A percentile compares a stretch with the other conserved stretches of the same genome.
Conservation (phyloP, 2,888 invertebrate genomes). For the Rhimphoctona megacephalus region DNA sequence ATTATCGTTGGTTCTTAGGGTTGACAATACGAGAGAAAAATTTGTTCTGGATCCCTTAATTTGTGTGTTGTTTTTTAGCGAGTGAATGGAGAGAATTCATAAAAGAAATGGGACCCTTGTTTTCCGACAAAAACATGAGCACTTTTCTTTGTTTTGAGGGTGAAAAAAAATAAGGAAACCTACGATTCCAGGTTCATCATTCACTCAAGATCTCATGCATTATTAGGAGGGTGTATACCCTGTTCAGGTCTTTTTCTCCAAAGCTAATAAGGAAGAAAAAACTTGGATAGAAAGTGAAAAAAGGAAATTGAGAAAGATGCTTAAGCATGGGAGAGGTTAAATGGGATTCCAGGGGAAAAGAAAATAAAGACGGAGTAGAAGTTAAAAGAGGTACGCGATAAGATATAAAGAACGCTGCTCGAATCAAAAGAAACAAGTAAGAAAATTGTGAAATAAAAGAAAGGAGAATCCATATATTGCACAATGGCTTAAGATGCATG, state of each 20-base stretch:
- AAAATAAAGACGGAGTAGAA: not conserved
- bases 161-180: not conserved
- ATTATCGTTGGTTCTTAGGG: not conserved
- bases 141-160: not conserved
- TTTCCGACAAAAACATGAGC: not conserved
- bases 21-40: not conserved
- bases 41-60: not conserved
- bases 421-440: not conserved
- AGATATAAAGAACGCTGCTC: not conserved
- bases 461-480: conserved; percentile 29
- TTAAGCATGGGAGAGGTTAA: not conserved
- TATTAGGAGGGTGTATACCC: conserved; percentile 19
- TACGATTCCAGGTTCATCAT: conserved; percentile 8
- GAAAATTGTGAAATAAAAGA: not conserved
- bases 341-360: conserved; percentile 25
- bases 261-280: conserved; percentile 11
- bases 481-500: conserved; percentile 12
- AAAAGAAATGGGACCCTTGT: not conserved
- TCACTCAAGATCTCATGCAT: conserved; percentile 20
- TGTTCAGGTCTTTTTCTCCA: not conserved
- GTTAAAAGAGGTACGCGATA: conserved; percentile 4
- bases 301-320: conserved; percentile 2
- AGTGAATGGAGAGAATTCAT: not conserved
- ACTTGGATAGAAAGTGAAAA: not conserved
- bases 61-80: not conserved